Conservation (phyloP, 2,888 invertebrate genomes). For the Orthosia incerta region DNA sequence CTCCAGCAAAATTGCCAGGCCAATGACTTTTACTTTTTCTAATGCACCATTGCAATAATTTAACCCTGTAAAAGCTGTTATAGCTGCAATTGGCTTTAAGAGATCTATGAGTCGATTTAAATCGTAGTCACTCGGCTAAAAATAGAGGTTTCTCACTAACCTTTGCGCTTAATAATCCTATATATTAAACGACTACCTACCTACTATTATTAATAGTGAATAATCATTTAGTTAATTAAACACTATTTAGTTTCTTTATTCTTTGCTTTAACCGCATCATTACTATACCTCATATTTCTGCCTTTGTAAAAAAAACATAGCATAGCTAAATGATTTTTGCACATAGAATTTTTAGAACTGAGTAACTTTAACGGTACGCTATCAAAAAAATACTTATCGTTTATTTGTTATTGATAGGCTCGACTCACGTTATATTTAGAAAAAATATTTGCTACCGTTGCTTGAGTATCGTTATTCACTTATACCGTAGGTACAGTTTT, state of each 20-base stretch:
- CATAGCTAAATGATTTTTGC: background rate
- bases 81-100: slow-evolving; percentile 63
- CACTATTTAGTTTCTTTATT: background rate
- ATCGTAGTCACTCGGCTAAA: slow-evolving; percentile 53
- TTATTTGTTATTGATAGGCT: background rate
- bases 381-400: background rate
- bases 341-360: background rate
- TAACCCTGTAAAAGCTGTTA: slow-evolving; percentile 58
- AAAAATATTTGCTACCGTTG: background rate
- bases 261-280: background rate
- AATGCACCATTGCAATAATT: slow-evolving; percentile 60
- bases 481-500: no score
- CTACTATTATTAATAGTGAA: background rate
- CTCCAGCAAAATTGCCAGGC: slow-evolving; percentile 48
- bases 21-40: slow-evolving; percentile 56
- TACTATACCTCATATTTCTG: background rate
- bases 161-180: slow-evolving; percentile 44
- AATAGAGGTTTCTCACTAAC: slow-evolving; percentile 46
- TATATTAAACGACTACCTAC: background rate
- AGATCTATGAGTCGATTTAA: slow-evolving; percentile 60
- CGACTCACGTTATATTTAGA: no score
- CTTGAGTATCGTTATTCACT: background rate
- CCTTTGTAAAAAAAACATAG: slow-evolving; percentile 2
- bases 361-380: background rate
- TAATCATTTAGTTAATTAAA: slow-evolving; percentile 11